Evolutionary conservation across 2,797 vertebrate genomes (phyloP).

Genomic region (Pteropus rufus): DNA sequence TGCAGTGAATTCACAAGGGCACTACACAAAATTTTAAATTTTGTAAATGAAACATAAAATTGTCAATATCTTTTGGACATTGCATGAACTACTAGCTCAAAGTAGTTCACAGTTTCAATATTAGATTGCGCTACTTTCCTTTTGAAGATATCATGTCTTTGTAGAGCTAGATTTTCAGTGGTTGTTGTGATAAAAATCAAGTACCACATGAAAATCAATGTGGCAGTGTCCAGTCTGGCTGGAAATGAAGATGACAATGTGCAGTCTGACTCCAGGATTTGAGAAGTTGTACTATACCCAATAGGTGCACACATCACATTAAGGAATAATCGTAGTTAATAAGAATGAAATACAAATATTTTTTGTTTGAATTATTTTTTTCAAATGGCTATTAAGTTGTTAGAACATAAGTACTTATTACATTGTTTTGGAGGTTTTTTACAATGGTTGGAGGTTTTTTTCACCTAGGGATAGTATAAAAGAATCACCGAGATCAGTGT

Average conservation of each 20-base stretch:
- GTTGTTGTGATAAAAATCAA: constrained; percentile 21
- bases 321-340: not conserved
- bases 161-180: not conserved
- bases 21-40: not conserved
- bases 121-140: not conserved
- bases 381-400: not conserved
- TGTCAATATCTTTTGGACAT: not conserved
- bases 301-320: not conserved
- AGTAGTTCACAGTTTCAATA: not conserved
- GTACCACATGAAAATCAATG: not conserved
- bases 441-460: not conserved
- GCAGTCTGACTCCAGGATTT: not conserved
- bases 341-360: not conserved
- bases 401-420: not conserved
- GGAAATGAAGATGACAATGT: not conserved
- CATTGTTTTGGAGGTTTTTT: not conserved
- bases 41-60: not conserved
- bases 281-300: not conserved
- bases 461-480: not conserved
- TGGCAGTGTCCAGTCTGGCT: not conserved
- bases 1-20: not conserved
- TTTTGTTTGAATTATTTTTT: not conserved
- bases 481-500: not conserved
- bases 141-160: not conserved
- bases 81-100: not conserved